A percentile compares a stretch with the other conserved stretches of the same genome.
Evolutionary conservation across 2,113 vertebrate species (phyloP).

Genomic region (Psophia crepitans): DNA sequence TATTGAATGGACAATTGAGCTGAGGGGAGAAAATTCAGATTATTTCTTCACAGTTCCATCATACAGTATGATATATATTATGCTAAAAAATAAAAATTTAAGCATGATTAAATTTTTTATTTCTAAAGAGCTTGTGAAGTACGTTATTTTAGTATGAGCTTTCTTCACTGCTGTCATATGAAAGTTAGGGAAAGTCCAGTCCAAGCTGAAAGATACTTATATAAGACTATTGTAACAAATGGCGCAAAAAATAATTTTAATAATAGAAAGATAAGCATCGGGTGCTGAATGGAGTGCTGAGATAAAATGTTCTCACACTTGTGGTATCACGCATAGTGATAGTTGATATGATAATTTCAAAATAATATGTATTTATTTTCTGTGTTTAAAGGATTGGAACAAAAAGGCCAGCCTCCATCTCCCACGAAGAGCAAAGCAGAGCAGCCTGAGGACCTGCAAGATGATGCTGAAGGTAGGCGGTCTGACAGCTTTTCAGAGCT

Average conservation of each 20-base stretch:
- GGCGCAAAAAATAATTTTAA: background rate
- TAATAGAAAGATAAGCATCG: background rate
- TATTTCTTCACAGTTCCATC: background rate
- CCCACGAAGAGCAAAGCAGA: slow-evolving; percentile 73
- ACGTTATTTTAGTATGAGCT: background rate
- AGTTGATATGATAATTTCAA: background rate
- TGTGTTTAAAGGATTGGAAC: slow-evolving; percentile 53
- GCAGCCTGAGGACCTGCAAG: slow-evolving; percentile 60
- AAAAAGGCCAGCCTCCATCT: slow-evolving; percentile 59
- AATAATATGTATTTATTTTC: background rate
- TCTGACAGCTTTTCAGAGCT: background rate
- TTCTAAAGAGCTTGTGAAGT: background rate
- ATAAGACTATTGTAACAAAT: background rate
- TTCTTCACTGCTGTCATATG: background rate
- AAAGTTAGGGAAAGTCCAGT: background rate
- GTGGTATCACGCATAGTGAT: background rate
- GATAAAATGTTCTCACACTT: background rate
- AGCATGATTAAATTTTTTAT: background rate
- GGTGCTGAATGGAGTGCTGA: background rate
- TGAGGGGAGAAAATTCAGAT: background rate
- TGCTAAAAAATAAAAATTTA: background rate
- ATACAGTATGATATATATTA: background rate
- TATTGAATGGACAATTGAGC: background rate
- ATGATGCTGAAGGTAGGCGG: slow-evolving; percentile 68
- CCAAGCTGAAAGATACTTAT: background rate